Evolutionary conservation across 2,888 invertebrate genomes (phyloP).

Genomic region (Caenorhabditis virilis): DNA sequence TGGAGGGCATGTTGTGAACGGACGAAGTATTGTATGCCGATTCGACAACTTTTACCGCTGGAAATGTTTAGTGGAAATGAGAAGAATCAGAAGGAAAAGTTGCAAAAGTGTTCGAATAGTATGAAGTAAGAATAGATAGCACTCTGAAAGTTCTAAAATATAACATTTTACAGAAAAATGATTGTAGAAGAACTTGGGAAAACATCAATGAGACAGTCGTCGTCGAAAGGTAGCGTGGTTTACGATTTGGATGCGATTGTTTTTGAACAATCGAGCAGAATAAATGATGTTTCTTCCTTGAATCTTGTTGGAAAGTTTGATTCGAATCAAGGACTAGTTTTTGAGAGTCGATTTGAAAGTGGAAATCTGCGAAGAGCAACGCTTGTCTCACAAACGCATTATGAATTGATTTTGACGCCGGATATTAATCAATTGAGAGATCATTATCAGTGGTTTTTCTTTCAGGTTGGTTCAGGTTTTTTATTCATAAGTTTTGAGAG

Average conservation of each 20-base stretch:
- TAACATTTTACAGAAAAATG: constrained; percentile 69
- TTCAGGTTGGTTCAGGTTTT: too few relatives aligned
- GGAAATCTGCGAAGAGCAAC: constrained; percentile 83
- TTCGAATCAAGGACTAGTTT: constrained; percentile 72
- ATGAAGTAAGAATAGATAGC: constrained; percentile 23
- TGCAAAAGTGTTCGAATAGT: constrained; percentile 22
- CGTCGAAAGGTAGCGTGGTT: constrained; percentile 75
- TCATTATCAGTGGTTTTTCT: constrained; percentile 89
- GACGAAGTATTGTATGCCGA: constrained; percentile 27
- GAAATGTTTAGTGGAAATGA: constrained; percentile 29
- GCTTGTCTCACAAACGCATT: constrained; percentile 80
- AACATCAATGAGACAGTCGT: constrained; percentile 75
- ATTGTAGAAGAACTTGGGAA: constrained; percentile 77
- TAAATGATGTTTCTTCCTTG: constrained; percentile 15
- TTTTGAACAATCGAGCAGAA: constrained; percentile 15
- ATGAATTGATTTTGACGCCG: constrained; percentile 82
- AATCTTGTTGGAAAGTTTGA: constrained; percentile 37
- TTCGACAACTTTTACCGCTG: constrained; percentile 20
- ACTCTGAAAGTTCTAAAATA: neutral
- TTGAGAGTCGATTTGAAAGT: constrained; percentile 85
- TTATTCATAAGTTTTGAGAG: too few relatives aligned
- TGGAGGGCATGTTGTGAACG: constrained; percentile 29
- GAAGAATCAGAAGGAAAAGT: constrained; percentile 7
- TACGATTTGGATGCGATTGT: constrained; percentile 76
- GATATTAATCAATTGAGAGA: constrained; percentile 80